Evolutionary conservation across 2,797 vertebrate species (phyloP).

Genomic region (Chlorospingus flavigularis): DNA sequence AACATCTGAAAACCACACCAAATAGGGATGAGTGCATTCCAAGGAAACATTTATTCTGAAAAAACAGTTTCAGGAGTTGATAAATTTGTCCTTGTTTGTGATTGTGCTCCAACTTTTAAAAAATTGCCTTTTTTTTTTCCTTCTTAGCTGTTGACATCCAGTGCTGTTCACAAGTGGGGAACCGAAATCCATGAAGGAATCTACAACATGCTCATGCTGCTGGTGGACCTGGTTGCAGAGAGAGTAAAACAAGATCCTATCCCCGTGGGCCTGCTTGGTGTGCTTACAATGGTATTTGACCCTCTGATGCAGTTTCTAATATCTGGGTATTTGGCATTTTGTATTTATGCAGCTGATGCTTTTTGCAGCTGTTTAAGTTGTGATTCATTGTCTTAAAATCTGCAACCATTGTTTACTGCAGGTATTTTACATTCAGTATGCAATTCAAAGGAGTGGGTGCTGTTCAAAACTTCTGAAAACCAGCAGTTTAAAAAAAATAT

Average conservation of each 20-base stretch:
- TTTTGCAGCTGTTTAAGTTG: not conserved
- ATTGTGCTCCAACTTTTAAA: not conserved
- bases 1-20: not conserved
- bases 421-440: not conserved
- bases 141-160: conserved; percentile 88
- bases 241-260: conserved; percentile 96
- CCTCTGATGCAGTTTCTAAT: not conserved
- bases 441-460: not conserved
- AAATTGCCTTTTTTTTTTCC: not conserved
- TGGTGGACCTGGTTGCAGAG: conserved; percentile 96
- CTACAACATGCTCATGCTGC: conserved; percentile 98
- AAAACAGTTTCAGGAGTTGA: not conserved
- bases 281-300: conserved; percentile 91
- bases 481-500: rapidly evolving
- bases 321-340: not conserved
- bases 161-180: conserved; percentile 98
- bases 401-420: not conserved
- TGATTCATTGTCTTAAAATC: not conserved
- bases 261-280: conserved; percentile 88
- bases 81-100: not conserved
- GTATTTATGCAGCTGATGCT: not conserved
- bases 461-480: not conserved
- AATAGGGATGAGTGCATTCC: not conserved
- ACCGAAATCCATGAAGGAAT: conserved; percentile 99
- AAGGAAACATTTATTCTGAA: not conserved